Conservation (phyloP, 2,888 invertebrate species). For the Notodonta dromedarius region DNA sequence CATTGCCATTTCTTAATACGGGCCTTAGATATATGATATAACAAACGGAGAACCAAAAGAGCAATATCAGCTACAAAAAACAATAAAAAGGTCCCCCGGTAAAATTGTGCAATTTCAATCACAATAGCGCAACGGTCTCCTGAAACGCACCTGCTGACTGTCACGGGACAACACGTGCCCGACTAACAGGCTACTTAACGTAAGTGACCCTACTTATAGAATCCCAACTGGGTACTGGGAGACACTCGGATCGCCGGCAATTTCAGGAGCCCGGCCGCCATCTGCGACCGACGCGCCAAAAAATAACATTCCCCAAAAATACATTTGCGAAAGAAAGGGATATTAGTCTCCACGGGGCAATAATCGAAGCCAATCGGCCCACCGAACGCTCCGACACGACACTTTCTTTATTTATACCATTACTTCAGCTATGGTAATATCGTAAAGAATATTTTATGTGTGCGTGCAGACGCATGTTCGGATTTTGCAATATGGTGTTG, state of each 20-base stretch:
- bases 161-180: constrained; percentile 69
- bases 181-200: constrained; percentile 80
- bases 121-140: constrained; percentile 58
- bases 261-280: constrained; percentile 73
- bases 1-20: no score
- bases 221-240: constrained; percentile 55
- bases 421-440: constrained; percentile 66
- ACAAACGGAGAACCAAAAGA: constrained; percentile 35
- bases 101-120: constrained; percentile 72
- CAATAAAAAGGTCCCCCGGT: constrained; percentile 64
- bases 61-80: constrained; percentile 52
- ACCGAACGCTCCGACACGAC: constrained; percentile 71
- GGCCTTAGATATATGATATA: background rate
- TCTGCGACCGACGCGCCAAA: constrained; percentile 80
- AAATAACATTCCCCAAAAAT: constrained; percentile 80
- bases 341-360: constrained; percentile 83
- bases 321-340: constrained; percentile 80
- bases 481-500: constrained; percentile 52
- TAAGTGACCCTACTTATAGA: constrained; percentile 79
- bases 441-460: constrained; percentile 71
- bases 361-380: constrained; percentile 83
- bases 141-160: constrained; percentile 74
- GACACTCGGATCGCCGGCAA: constrained; percentile 66
- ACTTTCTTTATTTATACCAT: constrained; percentile 76
- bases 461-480: constrained; percentile 52